These are phyloP conservation scores for Philopotamus ludificatus DNA, from an alignment of 1,140 invertebrate genomes.

Conservation along the genomic window DNA sequence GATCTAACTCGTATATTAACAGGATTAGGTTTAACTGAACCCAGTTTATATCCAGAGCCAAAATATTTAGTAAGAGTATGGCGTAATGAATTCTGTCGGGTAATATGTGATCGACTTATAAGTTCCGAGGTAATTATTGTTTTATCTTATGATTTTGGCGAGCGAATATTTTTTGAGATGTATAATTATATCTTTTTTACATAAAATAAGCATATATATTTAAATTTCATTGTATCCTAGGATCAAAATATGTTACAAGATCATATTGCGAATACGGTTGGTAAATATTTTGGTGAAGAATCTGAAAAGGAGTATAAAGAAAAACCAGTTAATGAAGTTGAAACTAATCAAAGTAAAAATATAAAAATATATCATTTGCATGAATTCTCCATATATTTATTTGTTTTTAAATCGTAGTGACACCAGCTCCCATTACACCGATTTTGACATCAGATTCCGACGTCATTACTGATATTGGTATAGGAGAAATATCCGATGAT, in stretches of 20 bases:
- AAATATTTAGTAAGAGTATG: constrained; percentile 80
- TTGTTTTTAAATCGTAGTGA: neutral
- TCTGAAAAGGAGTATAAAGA: constrained; percentile 32
- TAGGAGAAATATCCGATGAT: constrained; percentile 43
- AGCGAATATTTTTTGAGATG: neutral
- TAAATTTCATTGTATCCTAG: constrained; percentile 43
- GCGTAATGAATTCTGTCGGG: constrained; percentile 84
- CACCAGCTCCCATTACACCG: neutral
- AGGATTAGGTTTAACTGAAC: constrained; percentile 74
- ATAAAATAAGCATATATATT: neutral
- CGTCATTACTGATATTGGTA: constrained; percentile 34
- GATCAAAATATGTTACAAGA: constrained; percentile 55
- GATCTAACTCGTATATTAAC: constrained; percentile 82
- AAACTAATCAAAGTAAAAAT: constrained; percentile 43
- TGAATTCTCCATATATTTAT: neutral
- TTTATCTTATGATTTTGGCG: constrained; percentile 2
- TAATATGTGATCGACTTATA: constrained; percentile 85
- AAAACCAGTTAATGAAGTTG: constrained; percentile 12
- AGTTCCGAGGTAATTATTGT: constrained; percentile 56
- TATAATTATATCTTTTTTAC: neutral
- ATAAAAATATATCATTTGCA: neutral
- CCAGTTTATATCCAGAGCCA: constrained; percentile 62
- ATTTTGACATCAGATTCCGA: constrained; percentile 34
- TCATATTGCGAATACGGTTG: constrained; percentile 55
- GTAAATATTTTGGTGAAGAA: constrained; percentile 54